Evolutionary conservation across 2,888 invertebrate genomes (phyloP), one percentile per base, ranked within the genome.

Genomic region (Xylophagus ater): DNA sequence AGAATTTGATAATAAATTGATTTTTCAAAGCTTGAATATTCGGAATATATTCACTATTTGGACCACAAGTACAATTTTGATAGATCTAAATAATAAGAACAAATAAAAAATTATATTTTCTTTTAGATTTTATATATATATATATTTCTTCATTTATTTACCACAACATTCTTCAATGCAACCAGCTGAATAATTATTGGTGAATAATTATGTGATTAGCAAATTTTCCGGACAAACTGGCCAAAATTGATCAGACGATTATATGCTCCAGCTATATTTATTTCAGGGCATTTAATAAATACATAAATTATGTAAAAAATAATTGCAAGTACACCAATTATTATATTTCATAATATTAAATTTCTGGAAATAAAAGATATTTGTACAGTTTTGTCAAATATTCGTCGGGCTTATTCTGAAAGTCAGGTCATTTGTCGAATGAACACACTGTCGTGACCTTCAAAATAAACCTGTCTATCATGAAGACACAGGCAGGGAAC

Each of bases 121-220:
- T n/a, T n/a, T n/a, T n/a, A n/a, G n/a, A n/a, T n/a, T n/a, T n/a
- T n/a, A n/a, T n/a, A n/a, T n/a, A n/a, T 14, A 13, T 34, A 9
- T 18, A 30, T 24, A 8, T 32, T 23, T 4, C 8, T 21, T 15
- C 17, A n/a, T 9, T 15, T 23, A 42, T 51, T 49, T 47, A 59
- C 57, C 52, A 52, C 60, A 3, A 66, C 47, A 47, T 60, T 64
- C 53, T 3, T 52, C 49, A 4, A 58, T 59, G 54, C 83, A 84
- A 2, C 83, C 83, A 3, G 83, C 83, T 51, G 76, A 74, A 57
- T 84, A 84, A n/a, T n/a, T n/a, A n/a, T n/a, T 1, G 83, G 78
- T 1, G 78, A 79, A 54, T 76, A 83, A 55, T n/a, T 72, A 82
- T 0, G 76, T 77, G 5, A 66, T 58, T 0, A 51, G 58, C 8